These are phyloP conservation scores for Saccostrea cuccullata DNA, from an alignment of 1,140 invertebrate genomes.

Conservation along the genomic window DNA sequence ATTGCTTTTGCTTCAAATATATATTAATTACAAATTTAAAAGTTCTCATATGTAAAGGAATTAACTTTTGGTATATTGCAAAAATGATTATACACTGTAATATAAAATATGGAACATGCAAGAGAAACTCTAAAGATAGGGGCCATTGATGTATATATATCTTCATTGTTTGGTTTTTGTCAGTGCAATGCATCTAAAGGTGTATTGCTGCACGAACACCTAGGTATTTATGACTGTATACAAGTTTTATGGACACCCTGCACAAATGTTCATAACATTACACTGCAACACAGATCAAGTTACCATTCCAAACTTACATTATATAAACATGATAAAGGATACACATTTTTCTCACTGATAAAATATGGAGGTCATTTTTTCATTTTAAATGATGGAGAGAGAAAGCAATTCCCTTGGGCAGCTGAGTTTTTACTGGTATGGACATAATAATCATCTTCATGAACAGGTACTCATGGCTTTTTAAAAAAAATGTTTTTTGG, in stretches of 20 bases:
- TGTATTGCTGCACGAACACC: neutral
- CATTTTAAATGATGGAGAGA: neutral
- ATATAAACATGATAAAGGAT: neutral
- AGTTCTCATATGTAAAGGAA: too few species aligned
- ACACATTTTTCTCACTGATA: neutral
- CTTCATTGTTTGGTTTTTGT: neutral
- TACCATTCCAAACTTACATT: neutral
- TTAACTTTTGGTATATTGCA: too few species aligned
- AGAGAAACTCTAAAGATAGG: neutral
- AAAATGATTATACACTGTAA: too few species aligned
- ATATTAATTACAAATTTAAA: too few species aligned
- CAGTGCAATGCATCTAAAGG: neutral
- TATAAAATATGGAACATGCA: neutral
- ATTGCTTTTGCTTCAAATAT: too few species aligned
- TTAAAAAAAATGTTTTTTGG: neutral
- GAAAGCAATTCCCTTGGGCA: neutral
- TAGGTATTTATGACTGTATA: conserved; percentile 20
- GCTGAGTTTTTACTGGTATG: conserved; percentile 9
- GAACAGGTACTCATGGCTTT: neutral
- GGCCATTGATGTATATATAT: neutral
- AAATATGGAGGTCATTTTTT: neutral
- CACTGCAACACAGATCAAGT: neutral
- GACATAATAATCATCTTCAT: neutral
- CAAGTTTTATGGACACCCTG: neutral
- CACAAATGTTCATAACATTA: neutral